Evolutionary conservation across 2,888 invertebrate genomes (phyloP).

Genomic region (Cordilura impudica): DNA sequence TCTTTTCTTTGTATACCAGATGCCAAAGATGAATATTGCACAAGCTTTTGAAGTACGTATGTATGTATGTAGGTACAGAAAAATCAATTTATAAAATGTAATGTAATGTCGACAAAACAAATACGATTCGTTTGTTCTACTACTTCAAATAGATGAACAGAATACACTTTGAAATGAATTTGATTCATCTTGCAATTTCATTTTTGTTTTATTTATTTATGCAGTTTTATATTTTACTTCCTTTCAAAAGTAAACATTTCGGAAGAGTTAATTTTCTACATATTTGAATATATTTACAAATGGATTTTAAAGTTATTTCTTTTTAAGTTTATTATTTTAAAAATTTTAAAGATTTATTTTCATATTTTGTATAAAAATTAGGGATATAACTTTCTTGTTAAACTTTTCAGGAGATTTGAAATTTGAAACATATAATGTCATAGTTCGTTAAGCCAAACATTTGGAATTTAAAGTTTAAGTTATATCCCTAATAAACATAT

Average conservation of each 20-base stretch:
- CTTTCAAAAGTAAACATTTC: background rate
- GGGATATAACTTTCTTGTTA: too few relatives aligned
- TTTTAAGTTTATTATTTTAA: too few relatives aligned
- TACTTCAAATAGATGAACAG: background rate
- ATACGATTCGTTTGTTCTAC: background rate
- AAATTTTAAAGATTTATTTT: too few relatives aligned
- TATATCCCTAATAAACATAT: too few relatives aligned
- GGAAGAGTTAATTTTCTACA: background rate
- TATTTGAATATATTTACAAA: too few relatives aligned
- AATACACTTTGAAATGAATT: background rate
- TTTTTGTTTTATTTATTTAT: background rate
- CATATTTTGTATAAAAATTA: too few relatives aligned
- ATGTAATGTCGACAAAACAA: slow-evolving; percentile 18
- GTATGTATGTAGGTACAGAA: background rate
- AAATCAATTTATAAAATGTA: slow-evolving; percentile 54
- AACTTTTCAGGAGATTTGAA: too few relatives aligned
- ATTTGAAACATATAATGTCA: too few relatives aligned
- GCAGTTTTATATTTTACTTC: background rate
- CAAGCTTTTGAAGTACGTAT: background rate
- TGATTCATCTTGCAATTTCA: background rate
- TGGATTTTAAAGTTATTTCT: too few relatives aligned
- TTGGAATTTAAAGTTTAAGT: too few relatives aligned
- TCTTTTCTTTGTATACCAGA: background rate
- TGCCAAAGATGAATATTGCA: background rate
- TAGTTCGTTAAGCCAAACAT: too few relatives aligned